Base-by-base conservation (phyloP, 2,888 invertebrate genomes). In the Tineola bisselliella region DNA sequence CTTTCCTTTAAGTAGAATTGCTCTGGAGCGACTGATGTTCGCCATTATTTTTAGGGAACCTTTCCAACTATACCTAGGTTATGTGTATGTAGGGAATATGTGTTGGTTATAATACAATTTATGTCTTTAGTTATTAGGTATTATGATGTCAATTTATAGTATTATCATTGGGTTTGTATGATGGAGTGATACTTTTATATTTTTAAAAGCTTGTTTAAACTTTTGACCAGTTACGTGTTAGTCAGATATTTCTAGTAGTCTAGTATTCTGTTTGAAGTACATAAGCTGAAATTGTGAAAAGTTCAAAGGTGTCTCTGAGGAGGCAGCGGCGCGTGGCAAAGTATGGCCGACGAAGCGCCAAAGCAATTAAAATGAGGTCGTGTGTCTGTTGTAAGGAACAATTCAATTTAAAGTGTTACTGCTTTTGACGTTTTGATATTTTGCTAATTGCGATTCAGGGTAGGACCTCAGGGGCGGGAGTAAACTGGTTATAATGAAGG, bases 391-490 rank as follows among this genome's bases (percentile, higher is more conserved):
- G 4, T 54, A 54, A 25, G 62, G 44, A 59, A 64, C 61, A 61
- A 62, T 64, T 64, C 68, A 73, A 73, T 71, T 69, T 67, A 72
- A 69, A 71, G 68, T 69, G 67, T 68, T 70, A 67, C 67, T 71
- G 69, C 72, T 67, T 67, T 68, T 74, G 72, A 73, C 73, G 71
- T 70, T 71, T 73, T 69, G 68, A 67, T 69, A 66, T 65, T 69
- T 70, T 64, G 70, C 76, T 80, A 76, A 82, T 83, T 82, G 73
- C 73, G 68, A 82, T 83, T 82, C 82, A 68, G 76, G 71, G 74
- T 78, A 44, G 74, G 72, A 71, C 73, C 75, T 72, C 70, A 69
- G 71, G 73, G 74, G 74, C 70, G 73, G 73, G 73, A 73, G 73
- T 76, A 74, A 76, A 75, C 75, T 72, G 73, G 74, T 75, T 77